Base-by-base conservation (phyloP, 2,888 invertebrate species). In the Tiliacea citrago region DNA sequence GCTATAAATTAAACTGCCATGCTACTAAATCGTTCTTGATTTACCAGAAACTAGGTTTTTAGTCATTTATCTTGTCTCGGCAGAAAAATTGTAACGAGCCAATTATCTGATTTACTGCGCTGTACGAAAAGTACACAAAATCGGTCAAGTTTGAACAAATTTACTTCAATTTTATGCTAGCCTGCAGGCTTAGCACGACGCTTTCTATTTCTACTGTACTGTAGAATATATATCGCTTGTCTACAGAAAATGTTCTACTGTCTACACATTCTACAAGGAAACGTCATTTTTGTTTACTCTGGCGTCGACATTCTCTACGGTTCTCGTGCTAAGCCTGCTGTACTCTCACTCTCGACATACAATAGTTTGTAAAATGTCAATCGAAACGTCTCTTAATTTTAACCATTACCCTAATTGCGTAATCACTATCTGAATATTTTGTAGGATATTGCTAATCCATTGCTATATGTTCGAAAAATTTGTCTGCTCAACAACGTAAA, bases 1-100 rank as follows among this genome's bases (percentile, higher is more conserved):
- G 60, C 60, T 67, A 66, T 72, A 72, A 81, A 76, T 72, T 80
- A 53, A 75, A 80, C 65, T 63, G 70, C 58, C 13, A 65, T 24
- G 45, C 39, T 35, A 72, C 42, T 72, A 67, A 81, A 58, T 67
- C 24, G 21, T 58, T 81, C 53, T 65, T 63, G 58, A 66, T 76
- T 81, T 68, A 29, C 58, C 66, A 73, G 72, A 67, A 75, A 68
- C 71, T 72, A 62, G 68, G 58, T 53, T 72, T 79, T 69, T 35
- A 49, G 68, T n/a, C 0, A 76, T 81, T 68, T 75, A 80, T 75
- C 70, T 60, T 70, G 67, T 49, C 47, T 45, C 13, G 49, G 47
- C 39, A 49, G 58, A 70, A 79, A 70, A 75, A 71, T 55, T 51
- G 35, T 45, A 42, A 60, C 42, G 6, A 70, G 24, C 39, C 68